Evolutionary conservation across 2,113 vertebrate species (phyloP).

Genomic region (Tringa solitaria): DNA sequence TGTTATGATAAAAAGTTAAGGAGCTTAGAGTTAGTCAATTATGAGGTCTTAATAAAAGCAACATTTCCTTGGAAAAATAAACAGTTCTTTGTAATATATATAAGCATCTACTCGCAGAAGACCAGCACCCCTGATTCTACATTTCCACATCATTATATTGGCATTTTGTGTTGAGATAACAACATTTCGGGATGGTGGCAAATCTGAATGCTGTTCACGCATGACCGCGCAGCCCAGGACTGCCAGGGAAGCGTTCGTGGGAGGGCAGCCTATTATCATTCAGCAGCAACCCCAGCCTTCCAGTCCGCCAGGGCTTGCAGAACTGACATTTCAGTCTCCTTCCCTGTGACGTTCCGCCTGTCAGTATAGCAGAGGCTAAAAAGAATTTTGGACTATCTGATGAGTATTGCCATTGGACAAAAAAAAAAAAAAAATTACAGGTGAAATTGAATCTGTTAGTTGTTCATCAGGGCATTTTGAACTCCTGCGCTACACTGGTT

Average conservation of each 20-base stretch:
- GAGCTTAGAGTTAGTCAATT: background rate
- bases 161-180: background rate
- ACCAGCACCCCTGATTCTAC: conserved; percentile 5
- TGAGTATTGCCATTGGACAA: background rate
- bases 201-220: conserved; percentile 18
- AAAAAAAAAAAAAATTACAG: background rate
- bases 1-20: background rate
- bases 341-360: background rate
- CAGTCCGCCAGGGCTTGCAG: background rate
- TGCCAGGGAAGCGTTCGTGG: background rate
- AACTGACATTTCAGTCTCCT: background rate
- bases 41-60: background rate
- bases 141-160: conserved; percentile 5
- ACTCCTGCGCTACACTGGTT: background rate
- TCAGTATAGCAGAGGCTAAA: background rate
- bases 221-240: background rate
- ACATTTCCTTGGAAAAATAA: background rate
- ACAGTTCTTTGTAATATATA: background rate
- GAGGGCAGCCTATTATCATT: background rate
- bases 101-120: background rate
- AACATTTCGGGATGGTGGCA: conserved; percentile 4
- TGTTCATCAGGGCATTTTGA: background rate
- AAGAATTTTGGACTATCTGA: background rate
- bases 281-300: conserved; percentile 3
- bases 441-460: background rate